Evolutionary conservation across 2,797 vertebrate genomes (phyloP).

Genomic region (Neostethus bicornis): DNA sequence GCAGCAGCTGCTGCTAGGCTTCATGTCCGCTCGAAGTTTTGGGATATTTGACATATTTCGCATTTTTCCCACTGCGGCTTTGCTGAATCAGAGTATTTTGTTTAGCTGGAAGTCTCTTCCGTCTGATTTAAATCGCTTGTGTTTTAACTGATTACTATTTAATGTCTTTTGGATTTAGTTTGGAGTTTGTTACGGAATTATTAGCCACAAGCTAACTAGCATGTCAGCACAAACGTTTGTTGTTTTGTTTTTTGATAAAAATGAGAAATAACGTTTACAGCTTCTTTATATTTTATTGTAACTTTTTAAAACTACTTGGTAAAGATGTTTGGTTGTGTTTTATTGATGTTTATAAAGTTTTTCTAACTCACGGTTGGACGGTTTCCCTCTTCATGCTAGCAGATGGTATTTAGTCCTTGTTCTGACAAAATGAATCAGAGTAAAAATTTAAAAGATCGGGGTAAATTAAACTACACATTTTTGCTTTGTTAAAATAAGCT

Average conservation of each 20-base stretch:
- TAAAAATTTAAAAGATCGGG: too few species aligned
- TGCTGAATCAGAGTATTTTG: slow-evolving; percentile 45
- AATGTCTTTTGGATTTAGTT: slow-evolving; percentile 37
- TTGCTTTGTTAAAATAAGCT: too few species aligned
- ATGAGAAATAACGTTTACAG: background rate
- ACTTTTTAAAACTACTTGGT: background rate
- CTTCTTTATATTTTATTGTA: background rate
- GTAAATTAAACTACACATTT: too few species aligned
- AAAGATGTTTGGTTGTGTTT: background rate
- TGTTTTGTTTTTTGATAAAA: background rate
- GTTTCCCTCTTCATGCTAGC: slow-evolving; percentile 36
- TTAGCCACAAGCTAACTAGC: slow-evolving; percentile 76
- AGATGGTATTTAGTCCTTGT: slow-evolving; percentile 29
- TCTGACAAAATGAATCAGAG: too few species aligned
- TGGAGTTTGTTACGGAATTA: slow-evolving; percentile 67
- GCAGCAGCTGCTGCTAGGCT: slow-evolving; percentile 62
- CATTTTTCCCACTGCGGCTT: slow-evolving; percentile 68
- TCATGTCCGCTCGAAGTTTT: slow-evolving; percentile 74
- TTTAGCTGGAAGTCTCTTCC: slow-evolving; percentile 6
- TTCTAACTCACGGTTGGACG: slow-evolving; percentile 57
- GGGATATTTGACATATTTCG: slow-evolving; percentile 81
- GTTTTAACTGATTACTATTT: slow-evolving; percentile 15
- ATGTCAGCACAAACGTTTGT: slow-evolving; percentile 53
- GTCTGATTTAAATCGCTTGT: background rate
- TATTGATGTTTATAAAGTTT: slow-evolving; percentile 12